Percentiles rank a stretch among this genome's conserved stretches.
phyloP scores from a whole-genome alignment of 2,797 vertebrate species.

The Pipistrellus pygmaeus region DNA sequence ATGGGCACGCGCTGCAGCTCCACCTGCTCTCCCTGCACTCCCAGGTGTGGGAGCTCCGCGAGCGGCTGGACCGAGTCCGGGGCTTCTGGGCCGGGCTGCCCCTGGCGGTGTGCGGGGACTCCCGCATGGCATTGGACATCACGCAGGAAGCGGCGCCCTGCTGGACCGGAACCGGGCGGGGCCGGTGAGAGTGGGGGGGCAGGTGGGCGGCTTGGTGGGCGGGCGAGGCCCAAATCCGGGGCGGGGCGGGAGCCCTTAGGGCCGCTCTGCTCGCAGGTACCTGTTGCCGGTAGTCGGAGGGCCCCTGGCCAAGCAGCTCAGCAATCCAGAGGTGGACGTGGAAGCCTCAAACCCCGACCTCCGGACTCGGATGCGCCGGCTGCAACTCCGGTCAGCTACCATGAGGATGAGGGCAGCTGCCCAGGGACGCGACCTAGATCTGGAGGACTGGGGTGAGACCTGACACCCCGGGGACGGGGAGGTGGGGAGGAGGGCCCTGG shows the following conservation, averaged over 20 bases:
- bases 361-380: conserved; percentile 90
- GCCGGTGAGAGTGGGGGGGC: conserved; percentile 86
- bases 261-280: conserved; percentile 87
- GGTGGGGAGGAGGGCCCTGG: not conserved
- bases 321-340: conserved; percentile 93
- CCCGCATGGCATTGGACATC: conserved; percentile 91
- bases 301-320: conserved; percentile 91
- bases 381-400: conserved; percentile 92
- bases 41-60: conserved; percentile 93
- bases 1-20: not conserved
- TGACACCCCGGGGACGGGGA: not conserved
- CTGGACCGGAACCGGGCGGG: conserved; percentile 94
- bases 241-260: not conserved
- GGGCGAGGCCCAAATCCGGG: not conserved
- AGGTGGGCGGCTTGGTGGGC: not conserved
- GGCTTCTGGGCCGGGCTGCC: conserved; percentile 94
- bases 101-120: conserved; percentile 92
- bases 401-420: conserved; percentile 92
- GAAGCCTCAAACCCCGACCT: conserved; percentile 90
- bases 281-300: conserved; percentile 90
- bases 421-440: conserved; percentile 92
- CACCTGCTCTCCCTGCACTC: not conserved
- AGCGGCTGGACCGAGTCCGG: conserved; percentile 91
- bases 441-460: conserved; percentile 91
- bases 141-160: conserved; percentile 91